Evolutionary conservation across 2,888 invertebrate genomes (phyloP), one percentile per base, ranked within the genome.

Genomic region (Fragum whitleyi): DNA sequence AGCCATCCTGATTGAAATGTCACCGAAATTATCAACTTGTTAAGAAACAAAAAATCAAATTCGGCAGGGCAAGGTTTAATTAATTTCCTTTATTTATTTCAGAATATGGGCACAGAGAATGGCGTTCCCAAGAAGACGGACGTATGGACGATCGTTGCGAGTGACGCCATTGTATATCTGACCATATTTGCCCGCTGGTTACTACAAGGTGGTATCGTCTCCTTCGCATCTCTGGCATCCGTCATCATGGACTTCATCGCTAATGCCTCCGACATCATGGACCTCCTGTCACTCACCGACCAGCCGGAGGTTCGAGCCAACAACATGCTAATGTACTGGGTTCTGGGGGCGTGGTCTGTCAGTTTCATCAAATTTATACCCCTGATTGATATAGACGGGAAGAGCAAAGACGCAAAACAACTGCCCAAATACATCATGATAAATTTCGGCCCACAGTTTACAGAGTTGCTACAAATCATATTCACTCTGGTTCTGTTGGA

Each of bases 201-300:
- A 19, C 42, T 65, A 16, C 65, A 65, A 42, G 65, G 65, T 39
- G 65, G 65, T 19, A n/a, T 23, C 7, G 42, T 65, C 2, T 14
- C 42, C 5, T 16, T 65, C 0, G 7, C n/a, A 21, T 14, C 65
- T 7, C 21, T 65, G 23, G 65, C 65, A 7, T n/a, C 65, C 23
- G 65, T 65, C 14, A 21, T 65, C 9, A 32, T 65, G 42, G 65
- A 65, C 16, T 65, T 65, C 65, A 32, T 65, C 42, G 65, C 65
- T 14, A 65, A 65, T 23, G 65, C 65, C 11, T 65, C 65, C 11
- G 65, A 65, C 65, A 65, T 65, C 23, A 65, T 65, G 65, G 65
- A 65, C n/a, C 32, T 65, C 6, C 65, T 65, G 16, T 65, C 65
- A 3, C 11, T 65, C 21, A 65, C 65, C 2, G 65, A 65, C 42